Base-by-base conservation (phyloP, 2,113 vertebrate genomes). In the Rhagologus leucostigma region DNA sequence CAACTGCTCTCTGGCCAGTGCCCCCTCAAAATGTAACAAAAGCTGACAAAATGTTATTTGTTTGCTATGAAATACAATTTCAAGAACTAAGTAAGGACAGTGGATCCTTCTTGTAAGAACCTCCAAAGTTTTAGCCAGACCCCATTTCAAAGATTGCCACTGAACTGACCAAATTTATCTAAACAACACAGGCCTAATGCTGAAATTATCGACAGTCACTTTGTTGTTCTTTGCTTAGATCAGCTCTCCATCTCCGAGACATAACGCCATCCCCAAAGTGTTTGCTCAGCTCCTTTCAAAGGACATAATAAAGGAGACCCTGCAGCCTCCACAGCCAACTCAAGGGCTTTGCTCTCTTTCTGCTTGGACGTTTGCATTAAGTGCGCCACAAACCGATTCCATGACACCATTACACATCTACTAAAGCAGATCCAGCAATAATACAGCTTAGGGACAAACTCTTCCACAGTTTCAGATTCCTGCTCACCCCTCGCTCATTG, bases 211-310 rank as follows among this genome's bases (percentile, higher is more conserved):
- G 7, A 49, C 13, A 59, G 65, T 55, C 57, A 46, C 60, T 90
- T 42, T 16, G 32, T 26, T 68, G 62, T 37, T 73, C 85, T 80
- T 39, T 82, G 87, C 93, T 91, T 79, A 85, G 37, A 32, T 93
- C 91, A 94, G 94, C 96, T 89, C 78, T 93, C 53, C 70, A 77
- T 59, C 59, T 85, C 78, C 0, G 11, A 73, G 63, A 56, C 82
- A 18, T 5, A 47, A 63, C 5, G 64, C 59, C 75, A 29, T 64
- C 21, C 44, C 15, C 13, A 29, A 64, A 94, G 73, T 8, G 82
- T 73, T 47, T 76, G 82, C 46, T 93, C 95, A 94, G 96, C 85
- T 83, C 47, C 62, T 90, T 96, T 53, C 59, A 37, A 42, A 92
- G 82, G 79, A 73, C 90, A 44, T 2, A 4, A 49, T 29, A 62